phyloP scores from a whole-genome alignment of 2,888 invertebrate genomes.

The Oscheius myriophilus region DNA sequence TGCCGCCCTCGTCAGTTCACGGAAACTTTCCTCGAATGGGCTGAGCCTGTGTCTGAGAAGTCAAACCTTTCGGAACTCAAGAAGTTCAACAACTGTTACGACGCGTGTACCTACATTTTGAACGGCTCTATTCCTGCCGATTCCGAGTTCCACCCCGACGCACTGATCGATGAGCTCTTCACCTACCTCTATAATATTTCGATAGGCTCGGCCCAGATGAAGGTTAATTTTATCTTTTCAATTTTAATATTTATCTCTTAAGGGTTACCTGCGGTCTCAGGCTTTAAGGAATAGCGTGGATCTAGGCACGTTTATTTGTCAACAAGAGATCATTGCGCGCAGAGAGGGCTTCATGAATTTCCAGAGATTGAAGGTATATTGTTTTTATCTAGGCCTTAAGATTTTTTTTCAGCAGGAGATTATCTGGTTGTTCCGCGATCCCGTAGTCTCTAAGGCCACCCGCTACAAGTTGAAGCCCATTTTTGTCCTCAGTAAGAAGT shows the following conservation, averaged over 20 bases:
- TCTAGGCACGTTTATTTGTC: no score
- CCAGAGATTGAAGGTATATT: no score
- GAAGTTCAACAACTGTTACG: slow-evolving; percentile 48
- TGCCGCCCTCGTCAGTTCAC: slow-evolving; percentile 50
- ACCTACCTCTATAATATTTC: slow-evolving; percentile 89
- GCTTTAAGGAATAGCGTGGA: slow-evolving; percentile 9
- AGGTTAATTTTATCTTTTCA: slow-evolving; percentile 72
- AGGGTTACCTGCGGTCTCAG: slow-evolving; percentile 6
- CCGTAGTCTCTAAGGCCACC: slow-evolving; percentile 33
- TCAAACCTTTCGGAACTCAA: slow-evolving; percentile 43
- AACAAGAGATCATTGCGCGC: no score
- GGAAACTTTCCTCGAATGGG: slow-evolving; percentile 53
- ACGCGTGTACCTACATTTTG: slow-evolving; percentile 84
- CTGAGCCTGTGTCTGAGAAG: slow-evolving; percentile 4
- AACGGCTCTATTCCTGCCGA: slow-evolving; percentile 78
- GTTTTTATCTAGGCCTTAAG: no score
- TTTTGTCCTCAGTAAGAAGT: slow-evolving; percentile 36
- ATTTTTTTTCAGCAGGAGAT: no score
- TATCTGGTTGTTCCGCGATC: slow-evolving; percentile 21
- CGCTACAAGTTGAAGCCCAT: slow-evolving; percentile 28
- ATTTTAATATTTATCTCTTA: not conserved
- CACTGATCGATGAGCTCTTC: slow-evolving; percentile 80
- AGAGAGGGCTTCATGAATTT: no score
- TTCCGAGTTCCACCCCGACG: slow-evolving; percentile 70
- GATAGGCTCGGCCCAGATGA: slow-evolving; percentile 90